Base-by-base conservation (phyloP, 1,140 invertebrate species). In the Heterodera schachtii region DNA sequence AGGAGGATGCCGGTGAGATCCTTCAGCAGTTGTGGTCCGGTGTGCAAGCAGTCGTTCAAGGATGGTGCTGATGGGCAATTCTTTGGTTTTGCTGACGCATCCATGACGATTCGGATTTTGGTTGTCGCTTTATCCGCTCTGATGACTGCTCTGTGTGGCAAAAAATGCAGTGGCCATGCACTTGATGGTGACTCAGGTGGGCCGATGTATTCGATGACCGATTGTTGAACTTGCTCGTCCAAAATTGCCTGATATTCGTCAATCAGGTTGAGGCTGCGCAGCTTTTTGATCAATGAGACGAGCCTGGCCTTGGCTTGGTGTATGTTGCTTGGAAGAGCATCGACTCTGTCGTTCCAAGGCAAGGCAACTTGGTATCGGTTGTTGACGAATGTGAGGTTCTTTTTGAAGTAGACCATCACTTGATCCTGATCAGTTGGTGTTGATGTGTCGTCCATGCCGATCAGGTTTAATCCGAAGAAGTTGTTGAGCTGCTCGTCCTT, bases 101-200 rank as follows among this genome's bases (percentile, higher is more conserved):
- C 75, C 49, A 60, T 60, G 6, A 77, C 75, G n/a, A 77, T 67
- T 77, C 75, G 19, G n/a, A 77, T 19, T 3, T 77, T 77, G 5
- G 75, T 77, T 21, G 19, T n/a, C 0, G 19, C 67, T 77, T 77
- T 77, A 11, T 77, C 75, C 19, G 4, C 7, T 44, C 64, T 44
- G 11, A 77, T n/a, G 6, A 77, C 75, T 13, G 73, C 73, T 21
- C 73, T n/a, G 31, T 74, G 73, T 7, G 73, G 73, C 1, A 74
- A 41, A 11, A 31, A 74, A 43, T 74, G 73, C 1, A 74, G n/a
- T 7, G 73, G 71, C 44, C 19, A 19, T n/a, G 1, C 31, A 8
- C 44, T 73, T 31, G 31, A 31, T 73, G 71, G 16, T 73, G 31
- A 31, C 31, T 31, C 71, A 31, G 71, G 71, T 46, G 19, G 19